Percentiles rank a stretch among this genome's conserved stretches.
Conservation (phyloP, 2,113 vertebrate species). For the Protobothrops flavoviridis region DNA sequence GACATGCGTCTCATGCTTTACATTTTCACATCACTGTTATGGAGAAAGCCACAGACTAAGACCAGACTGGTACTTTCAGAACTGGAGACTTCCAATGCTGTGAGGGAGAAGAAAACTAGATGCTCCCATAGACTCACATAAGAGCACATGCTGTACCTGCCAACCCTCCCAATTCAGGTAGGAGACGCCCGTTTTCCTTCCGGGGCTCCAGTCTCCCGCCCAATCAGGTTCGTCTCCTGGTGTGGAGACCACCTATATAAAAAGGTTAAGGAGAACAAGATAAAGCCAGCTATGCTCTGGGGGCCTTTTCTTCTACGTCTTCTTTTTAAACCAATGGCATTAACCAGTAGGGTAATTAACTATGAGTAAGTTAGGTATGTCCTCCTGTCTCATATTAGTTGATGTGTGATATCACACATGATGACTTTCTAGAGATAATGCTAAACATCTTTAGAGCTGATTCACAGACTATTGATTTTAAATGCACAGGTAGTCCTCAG, state of each 20-base stretch:
- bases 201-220: conserved; percentile 83
- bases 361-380: not conserved
- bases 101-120: conserved; percentile 69
- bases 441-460: not conserved
- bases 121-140: conserved; percentile 80
- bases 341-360: conserved; percentile 31
- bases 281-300: conserved; percentile 69
- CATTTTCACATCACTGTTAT: conserved; percentile 80
- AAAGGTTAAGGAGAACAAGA: conserved; percentile 79
- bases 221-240: conserved; percentile 82
- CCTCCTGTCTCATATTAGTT: conserved; percentile 15
- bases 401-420: not conserved
- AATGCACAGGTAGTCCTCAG: not conserved
- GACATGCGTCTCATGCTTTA: conserved; percentile 80
- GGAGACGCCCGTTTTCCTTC: conserved; percentile 82
- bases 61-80: conserved; percentile 75
- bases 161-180: conserved; percentile 83
- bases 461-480: not conserved
- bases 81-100: conserved; percentile 71
- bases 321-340: conserved; percentile 51
- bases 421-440: conserved; percentile 25
- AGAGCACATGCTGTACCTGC: conserved; percentile 83
- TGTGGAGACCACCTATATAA: conserved; percentile 79
- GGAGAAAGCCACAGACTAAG: conserved; percentile 80
- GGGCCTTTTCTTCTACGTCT: conserved; percentile 47